These are phyloP conservation scores for Leucoraja erinaceus DNA, from an alignment of 2,113 vertebrate genomes.

Conservation along the genomic window DNA sequence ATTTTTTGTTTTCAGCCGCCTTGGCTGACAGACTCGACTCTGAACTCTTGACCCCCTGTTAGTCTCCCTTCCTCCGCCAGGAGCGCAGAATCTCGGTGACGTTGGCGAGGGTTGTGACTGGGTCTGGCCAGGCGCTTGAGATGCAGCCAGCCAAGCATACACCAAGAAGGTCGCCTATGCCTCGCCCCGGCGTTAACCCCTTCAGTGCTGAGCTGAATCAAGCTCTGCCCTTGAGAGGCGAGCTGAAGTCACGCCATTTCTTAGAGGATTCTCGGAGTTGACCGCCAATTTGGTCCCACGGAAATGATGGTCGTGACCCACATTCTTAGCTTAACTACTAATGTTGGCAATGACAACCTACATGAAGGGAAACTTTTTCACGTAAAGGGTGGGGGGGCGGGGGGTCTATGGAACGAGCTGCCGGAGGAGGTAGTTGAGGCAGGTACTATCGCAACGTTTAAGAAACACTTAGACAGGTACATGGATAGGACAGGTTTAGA, in stretches of 20 bases:
- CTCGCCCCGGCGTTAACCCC: background rate
- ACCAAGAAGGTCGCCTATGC: background rate
- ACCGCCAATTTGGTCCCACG: background rate
- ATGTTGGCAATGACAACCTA: background rate
- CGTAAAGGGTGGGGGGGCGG: too few species aligned
- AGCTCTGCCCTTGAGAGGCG: background rate
- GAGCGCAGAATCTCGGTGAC: background rate
- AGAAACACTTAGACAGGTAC: too few species aligned
- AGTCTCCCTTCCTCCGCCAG: background rate
- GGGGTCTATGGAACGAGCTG: too few species aligned
- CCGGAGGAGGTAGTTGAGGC: too few species aligned
- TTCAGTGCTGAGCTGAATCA: background rate
- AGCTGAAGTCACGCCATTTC: background rate
- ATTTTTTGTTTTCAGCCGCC: background rate
- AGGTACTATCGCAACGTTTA: too few species aligned
- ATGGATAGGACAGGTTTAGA: too few species aligned
- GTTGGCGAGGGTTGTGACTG: background rate
- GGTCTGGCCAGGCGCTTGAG: background rate
- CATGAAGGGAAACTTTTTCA: too few species aligned
- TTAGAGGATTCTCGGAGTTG: background rate
- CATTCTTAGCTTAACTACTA: background rate
- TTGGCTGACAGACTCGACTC: background rate
- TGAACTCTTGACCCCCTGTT: conserved; percentile 2
- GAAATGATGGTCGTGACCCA: background rate
- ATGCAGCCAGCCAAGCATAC: background rate